A percentile compares a stretch with the other conserved stretches of the same genome.
Conservation (phyloP, 2,113 vertebrate species). For the Cyprinodon tularosa region DNA sequence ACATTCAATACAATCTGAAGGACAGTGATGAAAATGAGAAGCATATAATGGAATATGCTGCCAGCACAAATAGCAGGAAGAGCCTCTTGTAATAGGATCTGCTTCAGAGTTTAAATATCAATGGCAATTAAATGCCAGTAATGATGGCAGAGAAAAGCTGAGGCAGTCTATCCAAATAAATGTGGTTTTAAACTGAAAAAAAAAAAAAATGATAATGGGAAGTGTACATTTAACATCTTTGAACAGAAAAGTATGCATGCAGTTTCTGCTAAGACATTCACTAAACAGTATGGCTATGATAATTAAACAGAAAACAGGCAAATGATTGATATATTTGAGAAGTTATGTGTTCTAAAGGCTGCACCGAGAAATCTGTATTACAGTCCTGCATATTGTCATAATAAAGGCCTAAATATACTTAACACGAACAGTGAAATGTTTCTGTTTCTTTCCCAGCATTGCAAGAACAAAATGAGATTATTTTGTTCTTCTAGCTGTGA, state of each 20-base stretch:
- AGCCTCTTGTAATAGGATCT: constrained; percentile 66
- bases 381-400: no score
- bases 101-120: constrained; percentile 68
- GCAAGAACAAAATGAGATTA: no score
- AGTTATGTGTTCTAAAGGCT: neutral
- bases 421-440: no score
- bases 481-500: no score
- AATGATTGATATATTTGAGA: neutral
- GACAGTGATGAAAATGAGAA: constrained; percentile 69
- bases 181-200: constrained; percentile 33
- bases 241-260: constrained; percentile 12
- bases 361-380: no score
- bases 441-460: no score
- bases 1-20: constrained; percentile 84
- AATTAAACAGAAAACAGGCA: constrained; percentile 34
- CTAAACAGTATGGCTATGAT: neutral
- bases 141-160: constrained; percentile 30
- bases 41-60: constrained; percentile 62
- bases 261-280: neutral
- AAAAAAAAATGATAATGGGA: constrained; percentile 6
- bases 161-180: constrained; percentile 43
- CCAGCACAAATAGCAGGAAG: constrained; percentile 62
- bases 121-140: constrained; percentile 72
- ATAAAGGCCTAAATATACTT: no score
- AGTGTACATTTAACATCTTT: constrained; percentile 32